phyloP scores from a whole-genome alignment of 2,888 invertebrate species.

The Stictocephala bisonia region DNA sequence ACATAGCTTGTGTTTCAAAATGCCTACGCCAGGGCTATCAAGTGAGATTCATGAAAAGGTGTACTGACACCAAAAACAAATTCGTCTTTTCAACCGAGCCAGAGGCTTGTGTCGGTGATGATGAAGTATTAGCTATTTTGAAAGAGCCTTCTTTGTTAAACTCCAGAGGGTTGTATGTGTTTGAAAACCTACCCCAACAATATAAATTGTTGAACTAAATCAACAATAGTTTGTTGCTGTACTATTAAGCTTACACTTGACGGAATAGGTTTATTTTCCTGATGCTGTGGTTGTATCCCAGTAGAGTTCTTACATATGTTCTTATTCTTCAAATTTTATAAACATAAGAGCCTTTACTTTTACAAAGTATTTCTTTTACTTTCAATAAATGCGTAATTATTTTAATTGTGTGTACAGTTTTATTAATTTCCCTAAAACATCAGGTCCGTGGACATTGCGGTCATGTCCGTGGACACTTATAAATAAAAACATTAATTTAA shows the following conservation, averaged over 20 bases:
- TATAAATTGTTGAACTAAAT: slow-evolving; percentile 30
- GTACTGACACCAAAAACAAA: slow-evolving; percentile 28
- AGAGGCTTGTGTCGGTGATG: slow-evolving; percentile 16
- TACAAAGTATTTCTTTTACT: too few species aligned
- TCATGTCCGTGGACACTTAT: slow-evolving; percentile 14
- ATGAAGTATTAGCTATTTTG: slow-evolving; percentile 22
- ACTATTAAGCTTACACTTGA: slow-evolving; percentile 11
- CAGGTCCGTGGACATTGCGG: slow-evolving; percentile 10
- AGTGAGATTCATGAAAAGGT: slow-evolving; percentile 25
- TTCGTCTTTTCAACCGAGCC: slow-evolving; percentile 23
- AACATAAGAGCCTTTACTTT: slow-evolving; percentile 14
- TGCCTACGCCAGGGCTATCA: slow-evolving; percentile 1
- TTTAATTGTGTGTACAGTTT: slow-evolving; percentile 23
- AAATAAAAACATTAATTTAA: slow-evolving; percentile 11
- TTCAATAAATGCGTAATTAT: slow-evolving; percentile 8
- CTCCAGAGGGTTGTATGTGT: slow-evolving; percentile 23
- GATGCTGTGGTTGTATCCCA: neutral
- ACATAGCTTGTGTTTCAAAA: slow-evolving; percentile 25
- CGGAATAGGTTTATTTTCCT: slow-evolving; percentile 11
- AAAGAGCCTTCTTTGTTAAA: slow-evolving; percentile 36
- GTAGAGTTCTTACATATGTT: neutral
- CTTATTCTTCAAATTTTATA: slow-evolving; percentile 19
- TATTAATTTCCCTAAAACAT: slow-evolving; percentile 22
- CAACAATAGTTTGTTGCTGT: slow-evolving; percentile 14
- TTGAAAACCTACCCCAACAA: slow-evolving; percentile 29